phyloP scores from a whole-genome alignment of 2,113 vertebrate genomes.

The Colistium nudipinnis region DNA sequence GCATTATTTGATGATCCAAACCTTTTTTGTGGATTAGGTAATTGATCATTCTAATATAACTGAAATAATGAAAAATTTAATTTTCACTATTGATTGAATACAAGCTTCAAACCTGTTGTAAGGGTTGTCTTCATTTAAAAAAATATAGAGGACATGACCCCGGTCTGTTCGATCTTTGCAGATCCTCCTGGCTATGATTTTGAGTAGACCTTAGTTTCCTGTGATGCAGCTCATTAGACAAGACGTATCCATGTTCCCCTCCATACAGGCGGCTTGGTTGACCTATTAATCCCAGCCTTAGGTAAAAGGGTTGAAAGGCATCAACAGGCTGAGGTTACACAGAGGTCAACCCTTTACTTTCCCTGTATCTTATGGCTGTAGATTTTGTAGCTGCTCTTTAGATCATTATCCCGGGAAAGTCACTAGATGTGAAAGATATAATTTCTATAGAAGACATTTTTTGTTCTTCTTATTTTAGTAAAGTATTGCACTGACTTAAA shows the following conservation, averaged over 20 bases:
- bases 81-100: too few species aligned
- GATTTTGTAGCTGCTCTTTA: slow-evolving; percentile 28
- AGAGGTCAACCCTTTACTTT: slow-evolving; percentile 43
- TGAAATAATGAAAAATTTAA: not conserved
- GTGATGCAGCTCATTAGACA: slow-evolving; percentile 31
- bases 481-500: not conserved
- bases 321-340: slow-evolving; percentile 49
- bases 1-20: too few species aligned
- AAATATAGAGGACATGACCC: not conserved
- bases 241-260: slow-evolving; percentile 26
- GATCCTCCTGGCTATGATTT: not conserved
- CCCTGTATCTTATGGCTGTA: slow-evolving; percentile 12
- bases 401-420: slow-evolving; percentile 9
- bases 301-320: slow-evolving; percentile 36
- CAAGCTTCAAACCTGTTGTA: too few species aligned
- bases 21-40: not conserved
- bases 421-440: not conserved
- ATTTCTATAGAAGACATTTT: not conserved
- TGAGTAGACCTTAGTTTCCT: slow-evolving; percentile 7
- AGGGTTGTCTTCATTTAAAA: too few species aligned
- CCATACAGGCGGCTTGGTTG: slow-evolving; percentile 29
- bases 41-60: not conserved
- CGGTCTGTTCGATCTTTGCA: not conserved
- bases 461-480: not conserved
- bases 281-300: slow-evolving; percentile 66